Conservation (phyloP, 1,140 invertebrate species). For the Sesamia nonagrioides region DNA sequence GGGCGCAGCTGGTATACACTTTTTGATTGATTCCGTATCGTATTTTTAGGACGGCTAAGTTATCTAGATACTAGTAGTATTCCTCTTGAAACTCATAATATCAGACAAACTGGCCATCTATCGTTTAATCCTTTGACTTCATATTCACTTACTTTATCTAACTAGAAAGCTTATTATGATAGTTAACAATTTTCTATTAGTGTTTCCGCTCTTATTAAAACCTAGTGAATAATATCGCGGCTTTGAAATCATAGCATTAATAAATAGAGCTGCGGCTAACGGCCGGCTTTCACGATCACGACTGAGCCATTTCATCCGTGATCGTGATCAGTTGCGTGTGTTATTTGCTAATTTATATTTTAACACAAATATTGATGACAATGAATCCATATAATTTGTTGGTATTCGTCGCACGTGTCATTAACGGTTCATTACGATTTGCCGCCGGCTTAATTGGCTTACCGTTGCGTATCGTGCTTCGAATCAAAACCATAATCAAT, state of each 20-base stretch:
- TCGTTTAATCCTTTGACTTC: too few species aligned
- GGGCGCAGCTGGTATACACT: too few species aligned
- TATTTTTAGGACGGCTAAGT: too few species aligned
- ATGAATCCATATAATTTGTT: slow-evolving; percentile 58
- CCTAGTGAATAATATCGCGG: not conserved
- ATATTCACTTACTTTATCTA: not conserved
- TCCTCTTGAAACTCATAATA: too few species aligned
- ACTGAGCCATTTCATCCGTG: slow-evolving; percentile 30
- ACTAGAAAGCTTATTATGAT: not conserved
- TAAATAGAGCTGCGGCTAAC: slow-evolving; percentile 18
- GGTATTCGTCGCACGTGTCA: slow-evolving; percentile 70
- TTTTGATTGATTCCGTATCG: too few species aligned
- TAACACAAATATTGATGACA: slow-evolving; percentile 44
- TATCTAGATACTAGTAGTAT: too few species aligned
- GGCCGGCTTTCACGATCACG: slow-evolving; percentile 33
- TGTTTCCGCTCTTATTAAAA: not conserved
- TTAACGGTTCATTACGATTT: slow-evolving; percentile 82
- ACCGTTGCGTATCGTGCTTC: slow-evolving; percentile 76
- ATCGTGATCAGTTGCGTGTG: slow-evolving; percentile 34
- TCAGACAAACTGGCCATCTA: too few species aligned
- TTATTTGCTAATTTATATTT: slow-evolving; percentile 52
- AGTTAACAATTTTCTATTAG: not conserved
- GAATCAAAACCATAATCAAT: slow-evolving; percentile 69
- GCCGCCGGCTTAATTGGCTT: slow-evolving; percentile 78
- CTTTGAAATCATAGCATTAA: slow-evolving; percentile 4